A percentile compares a stretch with the other conserved stretches of the same genome.
These are phyloP conservation scores for Miltochrista miniata DNA, from an alignment of 2,888 invertebrate genomes.

Conservation along the genomic window DNA sequence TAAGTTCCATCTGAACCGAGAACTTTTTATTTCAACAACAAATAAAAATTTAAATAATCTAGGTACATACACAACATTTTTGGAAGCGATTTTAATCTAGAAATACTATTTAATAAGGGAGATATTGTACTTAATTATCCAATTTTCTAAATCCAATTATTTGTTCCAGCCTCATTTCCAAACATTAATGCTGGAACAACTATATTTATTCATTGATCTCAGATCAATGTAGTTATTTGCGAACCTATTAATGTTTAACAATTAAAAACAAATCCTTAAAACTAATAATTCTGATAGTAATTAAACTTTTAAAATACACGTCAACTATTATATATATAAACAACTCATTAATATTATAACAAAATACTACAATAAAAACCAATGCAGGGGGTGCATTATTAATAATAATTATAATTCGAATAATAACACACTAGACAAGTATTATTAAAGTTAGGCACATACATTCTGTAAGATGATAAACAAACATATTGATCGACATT, in stretches of 20 bases:
- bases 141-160: neutral
- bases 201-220: no score
- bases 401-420: constrained; percentile 10
- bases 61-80: no score
- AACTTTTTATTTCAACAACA: no score
- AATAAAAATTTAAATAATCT: constrained; percentile 2
- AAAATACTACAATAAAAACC: constrained; percentile 24
- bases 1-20: no score
- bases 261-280: constrained; percentile 35
- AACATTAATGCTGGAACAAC: no score
- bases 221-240: constrained; percentile 1
- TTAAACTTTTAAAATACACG: constrained; percentile 37
- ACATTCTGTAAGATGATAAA: neutral
- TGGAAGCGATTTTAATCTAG: constrained; percentile 37
- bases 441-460: neutral
- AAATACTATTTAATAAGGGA: constrained; percentile 11
- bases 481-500: constrained; percentile 6
- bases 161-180: neutral
- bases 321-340: constrained; percentile 39
- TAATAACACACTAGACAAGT: neutral
- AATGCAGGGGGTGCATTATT: constrained; percentile 21
- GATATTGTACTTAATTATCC: neutral
- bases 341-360: constrained; percentile 23
- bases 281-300: constrained; percentile 35
- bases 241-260: constrained; percentile 24